These are phyloP conservation scores for Pachycephala philippinensis DNA, from an alignment of 2,113 vertebrate genomes.

Conservation along the genomic window DNA sequence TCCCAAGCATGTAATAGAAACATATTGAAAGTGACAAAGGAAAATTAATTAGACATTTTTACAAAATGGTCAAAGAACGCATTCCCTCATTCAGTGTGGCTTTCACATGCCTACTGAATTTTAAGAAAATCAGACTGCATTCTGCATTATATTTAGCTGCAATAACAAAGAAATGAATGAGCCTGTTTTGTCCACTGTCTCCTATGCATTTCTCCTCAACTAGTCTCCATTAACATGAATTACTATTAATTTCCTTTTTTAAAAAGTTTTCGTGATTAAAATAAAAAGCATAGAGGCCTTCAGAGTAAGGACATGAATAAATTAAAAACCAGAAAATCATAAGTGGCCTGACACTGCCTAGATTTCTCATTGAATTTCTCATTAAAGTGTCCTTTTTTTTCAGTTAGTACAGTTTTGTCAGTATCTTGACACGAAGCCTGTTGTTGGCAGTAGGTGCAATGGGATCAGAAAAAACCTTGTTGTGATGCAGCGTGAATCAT, in stretches of 20 bases:
- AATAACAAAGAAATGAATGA: background rate
- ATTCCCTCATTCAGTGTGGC: background rate
- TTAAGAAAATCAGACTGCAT: background rate
- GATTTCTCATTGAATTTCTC: conserved; percentile 10
- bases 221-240: background rate
- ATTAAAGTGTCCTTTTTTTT: background rate
- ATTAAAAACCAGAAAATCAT: background rate
- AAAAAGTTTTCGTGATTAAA: background rate
- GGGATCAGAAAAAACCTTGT: background rate
- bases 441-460: background rate
- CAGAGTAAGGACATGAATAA: background rate
- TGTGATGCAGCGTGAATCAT: background rate
- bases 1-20: background rate
- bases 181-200: background rate
- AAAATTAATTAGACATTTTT: conserved; percentile 45
- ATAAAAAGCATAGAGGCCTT: background rate
- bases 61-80: background rate
- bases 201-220: background rate
- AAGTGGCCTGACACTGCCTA: background rate
- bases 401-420: background rate
- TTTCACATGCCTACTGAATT: background rate
- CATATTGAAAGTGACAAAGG: conserved; percentile 22
- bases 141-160: background rate
- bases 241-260: background rate
- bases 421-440: background rate